Conservation (phyloP, 2,113 vertebrate genomes). For the Elanoides forficatus region DNA sequence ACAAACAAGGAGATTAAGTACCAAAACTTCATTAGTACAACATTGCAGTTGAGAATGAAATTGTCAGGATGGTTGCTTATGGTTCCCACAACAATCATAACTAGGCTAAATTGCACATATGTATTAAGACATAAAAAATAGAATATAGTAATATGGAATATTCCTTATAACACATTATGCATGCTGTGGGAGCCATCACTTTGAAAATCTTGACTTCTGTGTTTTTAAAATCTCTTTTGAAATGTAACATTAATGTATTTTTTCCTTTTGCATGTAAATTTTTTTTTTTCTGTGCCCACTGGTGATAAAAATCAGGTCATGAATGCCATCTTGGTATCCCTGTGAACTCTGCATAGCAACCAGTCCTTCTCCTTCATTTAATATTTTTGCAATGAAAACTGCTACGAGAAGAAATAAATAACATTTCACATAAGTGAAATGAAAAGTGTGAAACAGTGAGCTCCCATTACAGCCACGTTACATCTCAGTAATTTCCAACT, state of each 20-base stretch:
- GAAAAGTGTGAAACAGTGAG: neutral
- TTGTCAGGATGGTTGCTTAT: conserved; percentile 3
- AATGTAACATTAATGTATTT: neutral
- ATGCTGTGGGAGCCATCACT: neutral
- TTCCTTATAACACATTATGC: neutral
- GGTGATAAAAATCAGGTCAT: conserved; percentile 2
- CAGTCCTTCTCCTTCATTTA: neutral
- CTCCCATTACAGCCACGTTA: neutral
- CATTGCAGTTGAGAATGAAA: neutral
- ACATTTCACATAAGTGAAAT: neutral
- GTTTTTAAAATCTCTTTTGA: neutral
- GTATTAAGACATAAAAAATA: neutral
- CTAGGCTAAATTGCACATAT: neutral
- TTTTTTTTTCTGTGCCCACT: neutral
- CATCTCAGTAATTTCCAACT: neutral
- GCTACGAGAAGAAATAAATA: neutral
- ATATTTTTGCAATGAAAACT: neutral
- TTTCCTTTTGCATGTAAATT: neutral
- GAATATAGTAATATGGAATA: neutral
- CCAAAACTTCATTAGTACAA: neutral
- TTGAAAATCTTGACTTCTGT: conserved; percentile 3
- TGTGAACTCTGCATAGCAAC: conserved; percentile 4
- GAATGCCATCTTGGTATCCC: neutral
- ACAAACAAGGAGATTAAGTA: neutral
- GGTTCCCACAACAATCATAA: conserved; percentile 1